A percentile compares a stretch with the other conserved stretches of the same genome.
phyloP scores from a whole-genome alignment of 2,113 vertebrate species.

The Vulpes vulpes region DNA sequence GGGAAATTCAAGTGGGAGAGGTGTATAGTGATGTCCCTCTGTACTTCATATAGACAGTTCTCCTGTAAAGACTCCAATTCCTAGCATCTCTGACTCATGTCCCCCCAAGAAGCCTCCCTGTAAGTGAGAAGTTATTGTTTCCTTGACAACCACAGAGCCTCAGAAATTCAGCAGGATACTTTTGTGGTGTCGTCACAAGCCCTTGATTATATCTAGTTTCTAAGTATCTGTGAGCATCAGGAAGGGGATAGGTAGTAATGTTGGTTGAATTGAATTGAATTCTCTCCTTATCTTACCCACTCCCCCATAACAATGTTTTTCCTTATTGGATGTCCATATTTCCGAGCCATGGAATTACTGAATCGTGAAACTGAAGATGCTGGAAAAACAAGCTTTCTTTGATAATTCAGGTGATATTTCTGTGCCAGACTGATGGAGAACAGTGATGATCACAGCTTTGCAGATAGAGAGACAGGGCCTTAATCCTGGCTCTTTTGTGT shows the following conservation, averaged over 20 bases:
- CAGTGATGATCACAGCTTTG: neutral
- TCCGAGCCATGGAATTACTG: neutral
- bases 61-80: neutral
- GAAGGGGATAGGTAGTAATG: neutral
- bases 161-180: neutral
- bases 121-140: conserved; percentile 39
- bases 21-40: neutral
- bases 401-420: neutral
- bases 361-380: neutral
- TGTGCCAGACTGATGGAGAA: neutral
- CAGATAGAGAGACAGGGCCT: neutral
- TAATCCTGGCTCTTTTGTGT: neutral
- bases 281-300: neutral
- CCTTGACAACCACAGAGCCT: conserved; percentile 50
- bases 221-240: neutral
- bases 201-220: neutral
- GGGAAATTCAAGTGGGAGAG: neutral
- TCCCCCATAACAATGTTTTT: neutral
- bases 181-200: neutral
- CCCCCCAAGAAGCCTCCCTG: neutral
- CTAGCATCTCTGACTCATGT: neutral
- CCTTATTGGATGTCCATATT: neutral
- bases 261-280: neutral
- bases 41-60: neutral
- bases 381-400: conserved; percentile 31